Base-by-base conservation (phyloP, 2,797 vertebrate species). In the Argya squamiceps region DNA sequence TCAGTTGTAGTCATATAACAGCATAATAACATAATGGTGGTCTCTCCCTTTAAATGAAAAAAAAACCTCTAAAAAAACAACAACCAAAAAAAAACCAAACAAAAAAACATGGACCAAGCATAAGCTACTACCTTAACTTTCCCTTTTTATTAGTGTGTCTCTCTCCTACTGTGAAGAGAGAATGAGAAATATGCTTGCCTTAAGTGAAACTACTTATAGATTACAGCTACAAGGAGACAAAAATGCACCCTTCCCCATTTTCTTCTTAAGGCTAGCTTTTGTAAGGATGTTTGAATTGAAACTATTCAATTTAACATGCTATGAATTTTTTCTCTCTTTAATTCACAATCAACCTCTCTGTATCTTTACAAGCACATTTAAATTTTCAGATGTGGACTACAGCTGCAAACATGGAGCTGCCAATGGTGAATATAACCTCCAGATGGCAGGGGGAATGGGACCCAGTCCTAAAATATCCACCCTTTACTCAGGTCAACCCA, bases 161-260 rank as follows among this genome's bases (percentile, higher is more conserved):
- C 74, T 74, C 58, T 81, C 94, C 95, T 76, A 55, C 93, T 94
- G 92, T 55, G 84, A 94, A 77, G 75, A 76, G 44, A 63, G 56
- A 83, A 44, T 49, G 56, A 95, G 70, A 91, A 96, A 92, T 87
- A 88, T 29, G 70, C 84, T 88, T 93, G 74, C 79, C 92, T 89
- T 59, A 96, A 95, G 95, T 84, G 62, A 89, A 96, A 91, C 44
- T 91, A 93, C 79, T 92, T 93, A 78, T 3, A 82, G 55, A 89
- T 89, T 96, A 85, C 49, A 84, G 92, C 52, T 87, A 92, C 73
- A 84, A 74, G 53, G 69, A 29, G 1, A 15, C 60, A 68, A 88
- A 82, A 69, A 32, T 10, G 15, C 69, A 93, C 58, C 21, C 21
- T 62, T 84, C 63, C 73, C 53, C 37, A 52, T 93, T 93, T 93